Evolutionary conservation across 2,113 vertebrate species (phyloP).

Genomic region (Dasyprocta punctata): DNA sequence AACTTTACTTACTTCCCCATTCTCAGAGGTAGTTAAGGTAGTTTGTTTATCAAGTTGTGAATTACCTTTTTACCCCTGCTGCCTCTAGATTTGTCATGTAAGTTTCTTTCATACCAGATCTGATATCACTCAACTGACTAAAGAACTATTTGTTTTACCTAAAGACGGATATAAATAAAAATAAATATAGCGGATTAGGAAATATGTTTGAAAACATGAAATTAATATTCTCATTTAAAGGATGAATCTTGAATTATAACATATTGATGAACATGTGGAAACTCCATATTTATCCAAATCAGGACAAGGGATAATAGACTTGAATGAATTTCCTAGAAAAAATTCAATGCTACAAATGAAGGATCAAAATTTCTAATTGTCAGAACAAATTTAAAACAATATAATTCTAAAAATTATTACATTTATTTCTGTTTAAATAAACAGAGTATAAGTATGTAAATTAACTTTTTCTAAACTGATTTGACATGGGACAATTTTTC

Average conservation of each 20-base stretch:
- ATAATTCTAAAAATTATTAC: neutral
- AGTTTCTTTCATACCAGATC: neutral
- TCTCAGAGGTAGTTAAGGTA: neutral
- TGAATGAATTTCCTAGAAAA: constrained; percentile 14
- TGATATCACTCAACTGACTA: neutral
- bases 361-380: constrained; percentile 6
- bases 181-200: constrained; percentile 6
- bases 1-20: neutral
- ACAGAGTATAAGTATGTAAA: neutral
- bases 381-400: neutral
- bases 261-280: constrained; percentile 34
- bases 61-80: neutral
- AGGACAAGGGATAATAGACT: neutral
- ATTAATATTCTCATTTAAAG: constrained; percentile 31
- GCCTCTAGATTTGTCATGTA: neutral
- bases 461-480: neutral
- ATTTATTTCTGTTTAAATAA: neutral
- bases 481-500: neutral
- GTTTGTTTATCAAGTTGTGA: constrained; percentile 7
- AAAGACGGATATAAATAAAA: constrained; percentile 19
- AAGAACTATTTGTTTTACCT: constrained; percentile 9
- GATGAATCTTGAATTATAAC: neutral
- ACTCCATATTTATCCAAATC: constrained; percentile 4
- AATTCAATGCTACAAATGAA: constrained; percentile 4
- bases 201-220: constrained; percentile 34